Evolutionary conservation across 1,140 invertebrate species (phyloP).

Genomic region (Bombyx mandarina): DNA sequence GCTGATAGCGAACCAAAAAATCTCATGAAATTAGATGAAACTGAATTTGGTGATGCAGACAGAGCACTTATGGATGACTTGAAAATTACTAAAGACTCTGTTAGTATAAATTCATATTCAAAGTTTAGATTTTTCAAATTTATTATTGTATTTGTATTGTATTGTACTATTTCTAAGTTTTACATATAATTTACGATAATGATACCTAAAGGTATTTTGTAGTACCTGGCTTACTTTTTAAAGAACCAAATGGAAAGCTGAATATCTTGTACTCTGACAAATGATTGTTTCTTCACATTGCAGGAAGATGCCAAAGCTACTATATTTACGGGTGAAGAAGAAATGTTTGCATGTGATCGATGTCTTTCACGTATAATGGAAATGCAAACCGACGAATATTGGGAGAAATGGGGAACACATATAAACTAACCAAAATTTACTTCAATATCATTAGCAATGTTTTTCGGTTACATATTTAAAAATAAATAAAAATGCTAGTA

Average conservation of each 20-base stretch:
- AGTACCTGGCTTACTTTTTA: no score
- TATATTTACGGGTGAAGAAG: slow-evolving; percentile 97
- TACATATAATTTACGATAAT: no score
- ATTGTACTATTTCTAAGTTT: no score
- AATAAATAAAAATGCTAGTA: no score
- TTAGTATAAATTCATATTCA: slow-evolving; percentile 20
- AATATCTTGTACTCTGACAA: no score
- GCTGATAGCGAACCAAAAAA: slow-evolving; percentile 81
- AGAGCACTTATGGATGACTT: slow-evolving; percentile 95
- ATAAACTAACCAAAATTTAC: slow-evolving; percentile 23
- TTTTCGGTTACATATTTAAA: neutral
- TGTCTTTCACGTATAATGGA: slow-evolving; percentile 93
- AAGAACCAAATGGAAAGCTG: no score
- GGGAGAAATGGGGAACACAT: slow-evolving; percentile 83
- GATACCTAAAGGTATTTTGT: no score
- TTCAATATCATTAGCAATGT: neutral
- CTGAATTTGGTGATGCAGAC: slow-evolving; percentile 78
- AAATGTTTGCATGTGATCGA: slow-evolving; percentile 96
- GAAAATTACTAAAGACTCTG: slow-evolving; percentile 75
- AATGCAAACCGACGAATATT: slow-evolving; percentile 96
- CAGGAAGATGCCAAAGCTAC: slow-evolving; percentile 82
- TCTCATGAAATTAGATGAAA: slow-evolving; percentile 79
- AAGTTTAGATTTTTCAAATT: no score
- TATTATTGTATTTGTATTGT: no score
- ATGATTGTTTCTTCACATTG: neutral